Conservation (phyloP, 2,797 vertebrate genomes). For the Diplodus puntazzo region DNA sequence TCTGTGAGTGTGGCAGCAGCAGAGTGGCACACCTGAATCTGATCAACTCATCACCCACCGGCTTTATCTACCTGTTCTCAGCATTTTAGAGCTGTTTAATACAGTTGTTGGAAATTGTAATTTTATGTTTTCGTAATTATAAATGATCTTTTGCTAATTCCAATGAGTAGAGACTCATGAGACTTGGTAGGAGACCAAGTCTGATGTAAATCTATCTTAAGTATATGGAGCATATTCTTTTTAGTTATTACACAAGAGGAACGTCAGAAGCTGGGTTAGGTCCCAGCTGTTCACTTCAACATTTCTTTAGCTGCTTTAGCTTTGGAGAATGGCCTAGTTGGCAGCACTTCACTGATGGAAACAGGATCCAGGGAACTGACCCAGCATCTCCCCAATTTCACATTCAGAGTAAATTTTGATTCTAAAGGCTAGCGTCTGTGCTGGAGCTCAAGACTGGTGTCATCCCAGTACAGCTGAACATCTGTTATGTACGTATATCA, state of each 20-base stretch:
- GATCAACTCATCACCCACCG: no score
- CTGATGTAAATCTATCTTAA: neutral
- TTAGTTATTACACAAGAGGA: conserved; percentile 42
- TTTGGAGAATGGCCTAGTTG: conserved; percentile 59
- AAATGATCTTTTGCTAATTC: neutral
- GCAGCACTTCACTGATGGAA: conserved; percentile 65
- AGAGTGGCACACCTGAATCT: no score
- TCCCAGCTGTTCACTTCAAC: conserved; percentile 55
- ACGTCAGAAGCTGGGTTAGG: conserved; percentile 37
- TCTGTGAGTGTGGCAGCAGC: no score
- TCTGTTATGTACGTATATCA: conserved; percentile 13
- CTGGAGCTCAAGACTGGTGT: conserved; percentile 25
- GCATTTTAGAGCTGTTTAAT: no score
- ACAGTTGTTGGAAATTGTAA: no score
- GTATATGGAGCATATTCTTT: conserved; percentile 50
- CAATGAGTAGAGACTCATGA: no score
- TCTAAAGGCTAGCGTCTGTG: conserved; percentile 41
- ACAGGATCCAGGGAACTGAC: conserved; percentile 62
- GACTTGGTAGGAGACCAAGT: neutral
- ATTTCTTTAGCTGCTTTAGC: conserved; percentile 23
- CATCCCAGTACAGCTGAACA: neutral
- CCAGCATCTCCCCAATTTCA: conserved; percentile 58
- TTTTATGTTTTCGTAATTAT: no score
- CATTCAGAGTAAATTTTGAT: conserved; percentile 53
- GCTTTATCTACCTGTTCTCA: no score